Percentiles rank a stretch among this genome's conserved stretches.
Conservation (phyloP, 2,113 vertebrate genomes). For the Pangasianodon gigas region DNA sequence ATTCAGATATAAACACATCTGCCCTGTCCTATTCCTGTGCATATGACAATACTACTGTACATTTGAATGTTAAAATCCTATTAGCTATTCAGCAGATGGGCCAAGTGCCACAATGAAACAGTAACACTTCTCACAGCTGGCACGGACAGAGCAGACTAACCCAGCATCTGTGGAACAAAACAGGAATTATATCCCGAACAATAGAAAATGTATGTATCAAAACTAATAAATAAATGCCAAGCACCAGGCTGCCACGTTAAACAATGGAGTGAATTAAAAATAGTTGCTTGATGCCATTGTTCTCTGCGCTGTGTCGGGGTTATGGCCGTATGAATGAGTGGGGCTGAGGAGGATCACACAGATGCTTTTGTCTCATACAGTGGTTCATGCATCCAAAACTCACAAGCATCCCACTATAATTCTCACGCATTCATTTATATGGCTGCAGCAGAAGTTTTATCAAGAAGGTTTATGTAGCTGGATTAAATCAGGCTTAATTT, state of each 20-base stretch:
- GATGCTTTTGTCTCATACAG: constrained; percentile 54
- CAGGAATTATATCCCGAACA: constrained; percentile 58
- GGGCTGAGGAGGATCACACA: constrained; percentile 41
- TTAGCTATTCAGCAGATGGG: constrained; percentile 77
- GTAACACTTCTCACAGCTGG: constrained; percentile 73
- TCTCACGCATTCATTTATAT: background rate
- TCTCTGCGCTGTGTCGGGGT: constrained; percentile 44
- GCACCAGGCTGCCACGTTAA: constrained; percentile 47
- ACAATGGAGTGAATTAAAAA: constrained; percentile 58
- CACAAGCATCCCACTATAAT: constrained; percentile 24
- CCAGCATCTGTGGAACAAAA: constrained; percentile 64
- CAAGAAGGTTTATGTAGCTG: background rate
- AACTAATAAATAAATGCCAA: constrained; percentile 63
- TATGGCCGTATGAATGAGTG: constrained; percentile 51
- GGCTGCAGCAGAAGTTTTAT: background rate
- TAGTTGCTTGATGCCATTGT: constrained; percentile 61
- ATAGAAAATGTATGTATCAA: constrained; percentile 63
- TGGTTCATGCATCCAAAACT: constrained; percentile 26
- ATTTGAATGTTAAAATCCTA: constrained; percentile 76
- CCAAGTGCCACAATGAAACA: constrained; percentile 62
- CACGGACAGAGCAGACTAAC: constrained; percentile 60
- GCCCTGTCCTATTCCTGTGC: constrained; percentile 1
- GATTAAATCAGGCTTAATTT: background rate
- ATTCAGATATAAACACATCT: background rate
- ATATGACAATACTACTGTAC: constrained; percentile 65